These are phyloP conservation scores for Melitaea athalia DNA, from an alignment of 2,888 invertebrate species.

Conservation along the genomic window DNA sequence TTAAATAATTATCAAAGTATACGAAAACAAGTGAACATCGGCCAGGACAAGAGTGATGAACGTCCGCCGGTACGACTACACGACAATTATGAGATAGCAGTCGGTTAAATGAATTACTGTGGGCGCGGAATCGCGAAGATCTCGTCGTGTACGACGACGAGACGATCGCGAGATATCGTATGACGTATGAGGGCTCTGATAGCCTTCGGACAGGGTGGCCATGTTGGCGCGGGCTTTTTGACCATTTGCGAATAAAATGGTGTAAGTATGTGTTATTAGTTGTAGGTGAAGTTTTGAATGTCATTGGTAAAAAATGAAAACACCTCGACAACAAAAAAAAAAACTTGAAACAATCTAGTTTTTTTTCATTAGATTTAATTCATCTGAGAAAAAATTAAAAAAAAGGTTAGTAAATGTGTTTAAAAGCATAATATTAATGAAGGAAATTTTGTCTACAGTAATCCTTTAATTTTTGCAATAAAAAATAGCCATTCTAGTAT, in stretches of 20 bases:
- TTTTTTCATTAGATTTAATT: too few species aligned
- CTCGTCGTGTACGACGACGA: slow-evolving; percentile 46
- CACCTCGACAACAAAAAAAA: too few species aligned
- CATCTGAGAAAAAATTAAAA: too few species aligned
- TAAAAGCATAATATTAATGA: too few species aligned
- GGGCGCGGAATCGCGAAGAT: slow-evolving; percentile 40
- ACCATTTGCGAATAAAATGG: not conserved
- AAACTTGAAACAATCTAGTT: too few species aligned
- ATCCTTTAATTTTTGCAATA: too few species aligned
- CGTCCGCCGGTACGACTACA: slow-evolving; percentile 32
- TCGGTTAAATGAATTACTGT: slow-evolving; percentile 35
- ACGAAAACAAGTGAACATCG: slow-evolving; percentile 4
- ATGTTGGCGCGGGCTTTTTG: slow-evolving; percentile 1
- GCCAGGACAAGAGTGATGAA: slow-evolving; percentile 25
- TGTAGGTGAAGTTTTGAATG: too few species aligned
- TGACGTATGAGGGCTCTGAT: slow-evolving; percentile 58
- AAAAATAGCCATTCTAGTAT: too few species aligned
- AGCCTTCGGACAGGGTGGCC: slow-evolving; percentile 37
- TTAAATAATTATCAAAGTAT: not conserved
- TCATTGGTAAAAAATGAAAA: too few species aligned
- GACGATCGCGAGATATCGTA: slow-evolving; percentile 66
- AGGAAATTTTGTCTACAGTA: too few species aligned
- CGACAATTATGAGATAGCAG: slow-evolving; percentile 37
- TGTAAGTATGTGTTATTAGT: too few species aligned
- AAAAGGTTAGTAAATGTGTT: too few species aligned